Percentiles rank a stretch among this genome's conserved stretches.
phyloP scores from a whole-genome alignment of 2,113 vertebrate species.

The Tamias sibiricus region DNA sequence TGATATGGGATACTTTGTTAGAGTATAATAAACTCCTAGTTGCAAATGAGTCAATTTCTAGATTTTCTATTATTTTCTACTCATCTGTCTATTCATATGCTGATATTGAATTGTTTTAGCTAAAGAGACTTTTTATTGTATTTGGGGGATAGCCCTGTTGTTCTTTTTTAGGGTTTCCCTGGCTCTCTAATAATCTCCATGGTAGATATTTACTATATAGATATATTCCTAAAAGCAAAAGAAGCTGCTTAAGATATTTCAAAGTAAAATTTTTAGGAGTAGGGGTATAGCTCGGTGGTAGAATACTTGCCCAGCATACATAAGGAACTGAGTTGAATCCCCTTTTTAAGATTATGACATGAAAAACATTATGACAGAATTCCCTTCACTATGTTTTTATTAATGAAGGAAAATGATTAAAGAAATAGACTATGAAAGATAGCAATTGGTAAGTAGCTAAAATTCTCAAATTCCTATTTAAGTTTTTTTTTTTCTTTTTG shows the following conservation, averaged over 20 bases:
- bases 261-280: background rate
- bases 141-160: background rate
- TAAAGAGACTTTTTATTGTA: background rate
- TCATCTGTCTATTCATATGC: background rate
- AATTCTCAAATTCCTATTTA: conserved; percentile 49
- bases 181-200: background rate
- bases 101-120: background rate
- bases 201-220: background rate
- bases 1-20: background rate
- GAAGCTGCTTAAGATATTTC: conserved; percentile 8
- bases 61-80: background rate
- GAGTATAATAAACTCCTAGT: background rate
- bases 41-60: background rate
- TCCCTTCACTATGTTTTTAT: background rate
- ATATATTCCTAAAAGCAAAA: conserved; percentile 52
- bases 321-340: too few relatives aligned
- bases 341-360: background rate
- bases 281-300: too few relatives aligned
- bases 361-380: too few relatives aligned
- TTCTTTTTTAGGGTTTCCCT: background rate
- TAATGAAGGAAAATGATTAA: background rate
- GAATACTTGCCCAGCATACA: too few relatives aligned
- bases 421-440: conserved; percentile 5
- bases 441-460: conserved; percentile 14
- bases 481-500: background rate